These are phyloP conservation scores for Nephrotoma guestfalica DNA, from an alignment of 2,888 invertebrate genomes.

Conservation along the genomic window DNA sequence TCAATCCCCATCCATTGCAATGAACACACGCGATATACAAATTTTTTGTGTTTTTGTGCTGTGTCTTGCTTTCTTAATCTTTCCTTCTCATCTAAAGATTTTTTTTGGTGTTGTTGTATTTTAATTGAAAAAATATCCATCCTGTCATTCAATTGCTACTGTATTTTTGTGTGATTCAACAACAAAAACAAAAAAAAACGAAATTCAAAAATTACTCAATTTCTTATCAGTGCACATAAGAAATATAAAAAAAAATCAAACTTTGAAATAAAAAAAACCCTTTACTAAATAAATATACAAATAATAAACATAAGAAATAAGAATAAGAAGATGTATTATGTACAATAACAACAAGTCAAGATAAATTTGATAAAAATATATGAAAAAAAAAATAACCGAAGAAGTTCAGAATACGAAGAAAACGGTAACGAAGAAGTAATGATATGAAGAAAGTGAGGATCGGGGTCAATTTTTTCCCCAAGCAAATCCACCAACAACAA, in stretches of 20 bases:
- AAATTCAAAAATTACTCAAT: not conserved
- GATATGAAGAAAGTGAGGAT: not conserved
- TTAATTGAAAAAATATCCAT: not conserved
- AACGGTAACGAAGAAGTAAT: not conserved
- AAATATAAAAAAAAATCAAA: not conserved
- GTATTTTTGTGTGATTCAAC: not conserved
- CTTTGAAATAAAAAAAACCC: not conserved
- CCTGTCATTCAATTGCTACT: not conserved
- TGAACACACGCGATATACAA: not conserved
- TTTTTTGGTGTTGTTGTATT: not conserved
- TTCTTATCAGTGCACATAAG: not conserved
- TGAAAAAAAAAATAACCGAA: not conserved
- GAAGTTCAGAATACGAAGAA: not conserved
- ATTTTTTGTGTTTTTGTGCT: not conserved
- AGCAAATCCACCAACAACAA: not conserved
- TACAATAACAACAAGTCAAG: not conserved
- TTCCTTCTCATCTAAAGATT: not conserved
- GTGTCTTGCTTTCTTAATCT: not conserved
- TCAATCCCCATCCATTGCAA: not conserved
- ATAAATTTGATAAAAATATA: not conserved
- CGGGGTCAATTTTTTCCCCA: not conserved
- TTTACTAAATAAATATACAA: not conserved
- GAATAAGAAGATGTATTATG: not conserved
- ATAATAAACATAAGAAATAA: not conserved
- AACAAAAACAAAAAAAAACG: not conserved